Evolutionary conservation across 2,113 vertebrate genomes (phyloP).

Genomic region (Limanda limanda): DNA sequence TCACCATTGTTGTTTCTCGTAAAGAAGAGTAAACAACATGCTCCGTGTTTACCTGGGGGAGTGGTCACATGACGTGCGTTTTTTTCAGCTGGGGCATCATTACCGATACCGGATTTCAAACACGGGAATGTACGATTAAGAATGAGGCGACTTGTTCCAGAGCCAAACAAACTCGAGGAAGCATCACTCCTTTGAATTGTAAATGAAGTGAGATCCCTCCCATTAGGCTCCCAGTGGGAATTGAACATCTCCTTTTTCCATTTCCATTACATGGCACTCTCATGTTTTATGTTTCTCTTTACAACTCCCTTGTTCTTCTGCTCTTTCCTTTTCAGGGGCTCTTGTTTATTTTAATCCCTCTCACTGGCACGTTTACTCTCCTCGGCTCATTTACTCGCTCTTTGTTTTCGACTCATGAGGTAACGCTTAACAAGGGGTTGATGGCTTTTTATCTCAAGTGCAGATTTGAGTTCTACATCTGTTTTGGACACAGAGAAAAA

Average conservation of each 20-base stretch:
- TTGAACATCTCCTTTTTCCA: constrained; percentile 13
- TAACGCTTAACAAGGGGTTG: constrained; percentile 31
- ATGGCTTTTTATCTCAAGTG: constrained; percentile 23
- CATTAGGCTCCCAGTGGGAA: constrained; percentile 43
- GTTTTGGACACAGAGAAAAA: constrained; percentile 19
- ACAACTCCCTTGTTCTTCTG: neutral
- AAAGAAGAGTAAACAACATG: too few relatives aligned
- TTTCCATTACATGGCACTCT: constrained; percentile 20
- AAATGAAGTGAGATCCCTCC: neutral
- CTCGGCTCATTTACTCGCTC: neutral
- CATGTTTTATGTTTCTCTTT: neutral
- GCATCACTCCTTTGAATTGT: constrained; percentile 34
- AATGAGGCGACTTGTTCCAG: neutral
- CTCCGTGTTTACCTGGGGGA: too few relatives aligned
- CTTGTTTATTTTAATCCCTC: constrained; percentile 16
- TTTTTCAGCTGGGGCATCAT: too few relatives aligned
- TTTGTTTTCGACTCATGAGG: constrained; percentile 21
- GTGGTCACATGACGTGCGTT: too few relatives aligned
- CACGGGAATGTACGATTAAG: too few relatives aligned
- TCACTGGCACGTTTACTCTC: neutral
- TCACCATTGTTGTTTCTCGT: too few relatives aligned
- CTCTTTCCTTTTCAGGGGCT: neutral
- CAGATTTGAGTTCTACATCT: constrained; percentile 18
- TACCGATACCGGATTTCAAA: too few relatives aligned
- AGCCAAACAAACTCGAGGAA: constrained; percentile 16